These are phyloP conservation scores for Apogon talboti DNA, from an alignment of 2,797 vertebrate species.

Conservation along the genomic window DNA sequence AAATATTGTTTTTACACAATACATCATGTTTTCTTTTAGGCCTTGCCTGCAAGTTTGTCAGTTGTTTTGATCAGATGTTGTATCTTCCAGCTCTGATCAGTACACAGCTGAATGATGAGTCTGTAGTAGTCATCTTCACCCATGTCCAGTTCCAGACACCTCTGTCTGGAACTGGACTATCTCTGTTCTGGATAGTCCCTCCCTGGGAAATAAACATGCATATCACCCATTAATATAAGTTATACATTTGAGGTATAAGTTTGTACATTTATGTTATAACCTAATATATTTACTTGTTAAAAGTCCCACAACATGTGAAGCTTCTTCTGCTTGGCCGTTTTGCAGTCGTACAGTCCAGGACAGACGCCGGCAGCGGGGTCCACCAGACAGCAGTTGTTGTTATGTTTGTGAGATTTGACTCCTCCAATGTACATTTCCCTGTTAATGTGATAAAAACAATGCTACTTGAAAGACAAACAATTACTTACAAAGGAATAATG, in stretches of 20 bases:
- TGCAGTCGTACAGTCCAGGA: constrained; percentile 69
- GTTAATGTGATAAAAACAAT: constrained; percentile 61
- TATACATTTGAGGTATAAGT: too few relatives aligned
- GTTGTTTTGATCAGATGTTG: constrained; percentile 50
- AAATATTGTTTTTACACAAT: constrained; percentile 1
- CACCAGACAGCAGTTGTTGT: constrained; percentile 76
- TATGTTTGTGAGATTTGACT: constrained; percentile 77
- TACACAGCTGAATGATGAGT: constrained; percentile 74
- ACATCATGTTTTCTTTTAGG: neutral
- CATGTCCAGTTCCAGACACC: constrained; percentile 69
- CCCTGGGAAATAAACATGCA: constrained; percentile 60
- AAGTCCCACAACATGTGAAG: constrained; percentile 79
- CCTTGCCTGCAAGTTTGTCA: neutral
- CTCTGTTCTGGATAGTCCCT: constrained; percentile 71
- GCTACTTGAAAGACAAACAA: constrained; percentile 37
- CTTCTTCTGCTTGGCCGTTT: constrained; percentile 54
- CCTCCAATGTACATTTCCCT: constrained; percentile 76
- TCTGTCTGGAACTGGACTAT: too few relatives aligned
- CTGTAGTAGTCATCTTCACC: constrained; percentile 12
- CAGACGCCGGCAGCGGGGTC: constrained; percentile 57
- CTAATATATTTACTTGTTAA: constrained; percentile 65
- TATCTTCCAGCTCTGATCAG: constrained; percentile 76
- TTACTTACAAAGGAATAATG: neutral
- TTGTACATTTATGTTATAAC: neutral
- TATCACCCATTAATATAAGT: too few relatives aligned